These are phyloP conservation scores for Solenodon paradoxus DNA, from an alignment of 2,113 vertebrate genomes.

Conservation along the genomic window DNA sequence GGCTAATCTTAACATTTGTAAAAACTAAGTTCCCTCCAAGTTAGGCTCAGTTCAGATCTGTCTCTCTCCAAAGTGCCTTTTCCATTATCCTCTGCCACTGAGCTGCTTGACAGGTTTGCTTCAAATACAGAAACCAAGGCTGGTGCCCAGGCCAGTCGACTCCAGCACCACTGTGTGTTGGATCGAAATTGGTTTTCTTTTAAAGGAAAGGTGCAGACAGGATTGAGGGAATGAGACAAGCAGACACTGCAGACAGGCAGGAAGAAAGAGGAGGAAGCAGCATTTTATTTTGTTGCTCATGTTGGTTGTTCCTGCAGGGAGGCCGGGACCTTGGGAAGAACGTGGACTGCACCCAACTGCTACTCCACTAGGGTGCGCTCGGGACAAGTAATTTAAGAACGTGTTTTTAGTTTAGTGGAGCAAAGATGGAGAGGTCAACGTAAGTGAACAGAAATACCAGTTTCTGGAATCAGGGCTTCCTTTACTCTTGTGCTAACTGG, in stretches of 20 bases:
- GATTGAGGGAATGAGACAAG: no score
- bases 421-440: background rate
- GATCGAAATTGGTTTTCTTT: no score
- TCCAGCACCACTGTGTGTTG: background rate
- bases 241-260: no score
- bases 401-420: background rate
- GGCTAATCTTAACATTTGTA: background rate
- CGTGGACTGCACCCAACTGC: no score
- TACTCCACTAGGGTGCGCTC: no score
- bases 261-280: no score
- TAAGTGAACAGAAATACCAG: background rate
- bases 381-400: no score
- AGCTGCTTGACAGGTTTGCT: background rate
- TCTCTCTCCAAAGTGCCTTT: background rate
- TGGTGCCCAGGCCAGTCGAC: background rate
- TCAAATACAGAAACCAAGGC: background rate
- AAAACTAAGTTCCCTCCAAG: background rate
- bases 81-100: background rate
- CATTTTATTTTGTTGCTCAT: no score
- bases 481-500: background rate
- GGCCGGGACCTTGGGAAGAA: no score
- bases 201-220: no score
- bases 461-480: background rate
- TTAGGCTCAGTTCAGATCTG: background rate
- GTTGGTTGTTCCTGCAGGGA: no score